Conservation (phyloP, 2,888 invertebrate genomes). For the Drosophila algonquin region DNA sequence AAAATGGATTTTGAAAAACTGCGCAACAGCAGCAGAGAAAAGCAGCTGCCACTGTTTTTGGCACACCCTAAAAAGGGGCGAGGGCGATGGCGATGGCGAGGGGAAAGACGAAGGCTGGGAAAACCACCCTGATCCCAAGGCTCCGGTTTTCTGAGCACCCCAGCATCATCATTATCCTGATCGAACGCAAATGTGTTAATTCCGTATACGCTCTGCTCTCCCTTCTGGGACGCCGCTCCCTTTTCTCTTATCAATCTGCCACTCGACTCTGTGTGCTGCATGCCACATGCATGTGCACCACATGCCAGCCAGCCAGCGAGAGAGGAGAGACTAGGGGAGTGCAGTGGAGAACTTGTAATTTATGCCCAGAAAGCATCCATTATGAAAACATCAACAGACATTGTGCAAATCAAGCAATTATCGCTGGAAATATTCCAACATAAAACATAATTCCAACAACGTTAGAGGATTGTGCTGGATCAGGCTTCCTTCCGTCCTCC, state of each 20-base stretch:
- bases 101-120: neutral
- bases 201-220: constrained; percentile 35
- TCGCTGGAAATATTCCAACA: constrained; percentile 63
- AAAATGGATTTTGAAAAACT: constrained; percentile 46
- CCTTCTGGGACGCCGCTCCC: constrained; percentile 17
- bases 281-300: constrained; percentile 50
- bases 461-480: constrained; percentile 43
- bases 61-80: constrained; percentile 36
- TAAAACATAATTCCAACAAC: too few relatives aligned
- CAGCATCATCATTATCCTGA: constrained; percentile 53
- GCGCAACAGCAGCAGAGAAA: constrained; percentile 63
- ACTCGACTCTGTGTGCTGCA: constrained; percentile 66
- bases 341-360: constrained; percentile 57
- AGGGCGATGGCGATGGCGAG: neutral
- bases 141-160: constrained; percentile 22
- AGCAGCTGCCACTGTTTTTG: constrained; percentile 53
- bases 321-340: constrained; percentile 1
- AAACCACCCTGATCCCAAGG: constrained; percentile 41
- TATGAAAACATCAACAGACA: constrained; percentile 76
- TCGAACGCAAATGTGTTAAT: constrained; percentile 72
- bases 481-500: neutral
- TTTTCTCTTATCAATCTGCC: constrained; percentile 54
- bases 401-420: constrained; percentile 79
- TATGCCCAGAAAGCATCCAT: constrained; percentile 64
- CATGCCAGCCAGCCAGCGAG: constrained; percentile 16